Percentiles rank a stretch among this genome's conserved stretches.
Evolutionary conservation across 2,888 invertebrate genomes (phyloP).

Genomic region (Phanerotoma sp.): DNA sequence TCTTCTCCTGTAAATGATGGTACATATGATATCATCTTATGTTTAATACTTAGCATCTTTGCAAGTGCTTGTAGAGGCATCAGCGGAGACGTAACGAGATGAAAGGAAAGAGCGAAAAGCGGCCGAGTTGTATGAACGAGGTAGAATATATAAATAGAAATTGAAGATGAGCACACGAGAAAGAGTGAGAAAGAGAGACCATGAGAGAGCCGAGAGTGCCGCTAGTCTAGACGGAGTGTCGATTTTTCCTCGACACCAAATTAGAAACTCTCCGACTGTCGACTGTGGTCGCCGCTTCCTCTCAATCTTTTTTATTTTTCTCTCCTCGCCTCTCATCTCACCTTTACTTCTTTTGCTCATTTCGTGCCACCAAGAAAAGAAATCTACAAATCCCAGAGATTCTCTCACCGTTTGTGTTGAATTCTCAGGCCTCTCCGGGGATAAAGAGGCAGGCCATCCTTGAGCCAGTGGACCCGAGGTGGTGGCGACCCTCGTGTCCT

Average conservation of each 20-base stretch:
- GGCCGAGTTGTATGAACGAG: slow-evolving; percentile 45
- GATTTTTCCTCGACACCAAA: slow-evolving; percentile 50
- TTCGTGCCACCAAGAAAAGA: background rate
- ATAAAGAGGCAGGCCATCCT: slow-evolving; percentile 54
- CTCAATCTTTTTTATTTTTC: slow-evolving; percentile 11
- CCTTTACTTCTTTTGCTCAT: slow-evolving; percentile 18
- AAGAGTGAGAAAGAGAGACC: slow-evolving; percentile 22
- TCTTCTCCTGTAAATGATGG: slow-evolving; percentile 67
- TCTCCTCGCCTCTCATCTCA: slow-evolving; percentile 17
- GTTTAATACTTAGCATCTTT: background rate
- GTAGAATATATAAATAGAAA: slow-evolving; percentile 55
- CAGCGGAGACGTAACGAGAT: slow-evolving; percentile 51
- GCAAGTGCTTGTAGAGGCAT: slow-evolving; percentile 8
- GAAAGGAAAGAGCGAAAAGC: slow-evolving; percentile 50
- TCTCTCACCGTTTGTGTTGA: slow-evolving; percentile 56
- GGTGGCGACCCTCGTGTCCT: slow-evolving; percentile 55
- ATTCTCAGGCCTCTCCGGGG: slow-evolving; percentile 55
- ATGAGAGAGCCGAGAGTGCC: slow-evolving; percentile 30
- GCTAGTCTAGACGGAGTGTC: slow-evolving; percentile 45
- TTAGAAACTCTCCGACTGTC: slow-evolving; percentile 37
- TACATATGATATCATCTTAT: background rate
- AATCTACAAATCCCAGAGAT: slow-evolving; percentile 33
- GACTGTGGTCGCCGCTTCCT: slow-evolving; percentile 11
- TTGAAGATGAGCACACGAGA: slow-evolving; percentile 35
- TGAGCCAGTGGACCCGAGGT: slow-evolving; percentile 56